Conservation (phyloP, 2,797 vertebrate species). For the Darevskia nairensis region DNA sequence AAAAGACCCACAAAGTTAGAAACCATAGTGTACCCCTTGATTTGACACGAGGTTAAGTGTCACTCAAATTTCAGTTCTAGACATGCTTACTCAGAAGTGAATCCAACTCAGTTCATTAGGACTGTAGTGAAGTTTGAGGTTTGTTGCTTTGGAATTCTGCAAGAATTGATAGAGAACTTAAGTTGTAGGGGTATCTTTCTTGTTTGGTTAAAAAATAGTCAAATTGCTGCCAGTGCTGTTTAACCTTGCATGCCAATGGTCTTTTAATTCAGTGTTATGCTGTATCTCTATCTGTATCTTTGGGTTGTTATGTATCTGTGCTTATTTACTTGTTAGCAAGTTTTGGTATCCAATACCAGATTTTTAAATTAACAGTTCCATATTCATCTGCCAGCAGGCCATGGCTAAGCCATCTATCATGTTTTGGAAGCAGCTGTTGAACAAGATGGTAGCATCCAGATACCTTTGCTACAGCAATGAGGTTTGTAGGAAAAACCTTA, state of each 20-base stretch:
- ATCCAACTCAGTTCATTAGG: too few relatives aligned
- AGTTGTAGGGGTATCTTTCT: background rate
- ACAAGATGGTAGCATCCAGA: conserved; percentile 26
- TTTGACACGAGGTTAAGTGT: background rate
- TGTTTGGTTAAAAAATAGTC: conserved; percentile 5
- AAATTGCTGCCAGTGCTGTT: background rate
- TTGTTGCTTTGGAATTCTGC: background rate
- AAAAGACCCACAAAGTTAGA: background rate
- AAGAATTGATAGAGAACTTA: background rate
- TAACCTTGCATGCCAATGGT: conserved; percentile 3
- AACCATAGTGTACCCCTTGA: too few relatives aligned
- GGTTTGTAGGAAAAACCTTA: conserved; percentile 32
- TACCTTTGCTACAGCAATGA: conserved; percentile 33
- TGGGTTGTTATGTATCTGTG: conserved; percentile 30
- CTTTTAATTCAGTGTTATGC: conserved; percentile 55
- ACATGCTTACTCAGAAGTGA: background rate
- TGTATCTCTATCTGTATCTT: conserved; percentile 24
- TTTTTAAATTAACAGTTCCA: conserved; percentile 63
- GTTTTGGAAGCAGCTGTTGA: conserved; percentile 56
- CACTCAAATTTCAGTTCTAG: background rate
- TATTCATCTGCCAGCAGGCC: conserved; percentile 52
- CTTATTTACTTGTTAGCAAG: conserved; percentile 51
- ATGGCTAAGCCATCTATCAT: conserved; percentile 44
- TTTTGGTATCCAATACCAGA: conserved; percentile 46
- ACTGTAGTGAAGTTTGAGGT: background rate